A percentile compares a stretch with the other conserved stretches of the same genome.
Conservation (phyloP, 2,797 vertebrate species). For the Acipenser oxyrinchus region DNA sequence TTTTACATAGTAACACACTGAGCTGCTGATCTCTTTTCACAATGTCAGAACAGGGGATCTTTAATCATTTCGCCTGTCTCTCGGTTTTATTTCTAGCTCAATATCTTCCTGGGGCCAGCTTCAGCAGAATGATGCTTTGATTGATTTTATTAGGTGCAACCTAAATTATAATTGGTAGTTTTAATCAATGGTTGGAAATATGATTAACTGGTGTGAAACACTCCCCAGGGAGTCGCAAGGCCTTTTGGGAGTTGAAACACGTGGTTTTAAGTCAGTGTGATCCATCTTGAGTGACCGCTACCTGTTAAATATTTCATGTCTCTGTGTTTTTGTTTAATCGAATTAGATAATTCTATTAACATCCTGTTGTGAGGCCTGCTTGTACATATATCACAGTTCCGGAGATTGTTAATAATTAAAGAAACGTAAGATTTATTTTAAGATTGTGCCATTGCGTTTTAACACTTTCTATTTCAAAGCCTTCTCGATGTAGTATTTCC, state of each 20-base stretch:
- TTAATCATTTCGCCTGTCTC: background rate
- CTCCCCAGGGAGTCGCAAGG: conserved; percentile 21
- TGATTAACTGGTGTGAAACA: conserved; percentile 38
- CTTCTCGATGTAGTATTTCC: no score
- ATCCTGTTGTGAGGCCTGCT: conserved; percentile 52
- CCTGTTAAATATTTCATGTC: conserved; percentile 62
- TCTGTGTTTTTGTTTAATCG: conserved; percentile 61
- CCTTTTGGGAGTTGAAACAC: conserved; percentile 26
- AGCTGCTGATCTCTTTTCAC: background rate
- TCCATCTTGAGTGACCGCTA: conserved; percentile 50
- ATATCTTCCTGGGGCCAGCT: background rate
- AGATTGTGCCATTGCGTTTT: no score
- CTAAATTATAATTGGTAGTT: conserved; percentile 43
- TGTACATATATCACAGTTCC: conserved; percentile 47
- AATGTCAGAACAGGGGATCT: conserved; percentile 1
- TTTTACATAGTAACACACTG: no score
- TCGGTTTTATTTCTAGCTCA: no score
- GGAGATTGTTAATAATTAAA: conserved; percentile 60
- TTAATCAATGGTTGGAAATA: conserved; percentile 44
- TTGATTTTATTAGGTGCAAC: conserved; percentile 43
- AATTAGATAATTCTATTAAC: conserved; percentile 65
- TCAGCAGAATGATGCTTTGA: conserved; percentile 20
- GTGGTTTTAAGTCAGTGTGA: conserved; percentile 46
- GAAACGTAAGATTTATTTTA: no score
- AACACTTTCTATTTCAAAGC: no score